Evolutionary conservation across 2,888 invertebrate genomes (phyloP).

Genomic region (Altica lythri): DNA sequence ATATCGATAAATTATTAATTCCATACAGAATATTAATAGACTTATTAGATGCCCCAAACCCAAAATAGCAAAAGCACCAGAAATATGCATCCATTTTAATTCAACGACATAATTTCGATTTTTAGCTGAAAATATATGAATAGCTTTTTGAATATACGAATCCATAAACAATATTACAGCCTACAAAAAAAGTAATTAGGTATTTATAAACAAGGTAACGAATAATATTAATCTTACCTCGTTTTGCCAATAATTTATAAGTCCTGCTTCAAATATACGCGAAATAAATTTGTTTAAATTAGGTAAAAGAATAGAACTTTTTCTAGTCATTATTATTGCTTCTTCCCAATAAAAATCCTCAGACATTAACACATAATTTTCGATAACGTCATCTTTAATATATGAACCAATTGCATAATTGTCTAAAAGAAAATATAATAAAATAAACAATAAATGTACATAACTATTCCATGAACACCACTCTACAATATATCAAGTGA

Average conservation of each 20-base stretch:
- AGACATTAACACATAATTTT: not conserved
- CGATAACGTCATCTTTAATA: too few species aligned
- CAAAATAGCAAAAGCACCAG: slow-evolving; percentile 51
- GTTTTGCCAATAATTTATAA: not conserved
- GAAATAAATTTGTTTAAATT: not conserved
- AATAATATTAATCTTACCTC: not conserved
- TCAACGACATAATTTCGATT: slow-evolving; percentile 39
- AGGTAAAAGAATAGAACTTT: not conserved
- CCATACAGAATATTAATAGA: slow-evolving; percentile 41
- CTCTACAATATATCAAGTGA: too few species aligned
- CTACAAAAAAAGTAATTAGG: not conserved
- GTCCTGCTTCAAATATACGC: not conserved
- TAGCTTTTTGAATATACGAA: not conserved
- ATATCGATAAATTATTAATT: slow-evolving; percentile 32
- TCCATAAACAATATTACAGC: not conserved
- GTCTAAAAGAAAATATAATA: not conserved
- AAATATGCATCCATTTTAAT: slow-evolving; percentile 49
- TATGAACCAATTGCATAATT: not conserved
- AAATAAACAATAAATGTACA: too few species aligned
- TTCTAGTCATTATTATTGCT: not conserved
- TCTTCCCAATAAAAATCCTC: not conserved
- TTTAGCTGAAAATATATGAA: slow-evolving; percentile 33
- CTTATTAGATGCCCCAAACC: slow-evolving; percentile 44
- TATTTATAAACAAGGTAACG: not conserved
- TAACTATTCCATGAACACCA: too few species aligned